Conservation (phyloP, 37 sponge, comb jelly and placozoan species). For the Cladorhizidae sp. region DNA sequence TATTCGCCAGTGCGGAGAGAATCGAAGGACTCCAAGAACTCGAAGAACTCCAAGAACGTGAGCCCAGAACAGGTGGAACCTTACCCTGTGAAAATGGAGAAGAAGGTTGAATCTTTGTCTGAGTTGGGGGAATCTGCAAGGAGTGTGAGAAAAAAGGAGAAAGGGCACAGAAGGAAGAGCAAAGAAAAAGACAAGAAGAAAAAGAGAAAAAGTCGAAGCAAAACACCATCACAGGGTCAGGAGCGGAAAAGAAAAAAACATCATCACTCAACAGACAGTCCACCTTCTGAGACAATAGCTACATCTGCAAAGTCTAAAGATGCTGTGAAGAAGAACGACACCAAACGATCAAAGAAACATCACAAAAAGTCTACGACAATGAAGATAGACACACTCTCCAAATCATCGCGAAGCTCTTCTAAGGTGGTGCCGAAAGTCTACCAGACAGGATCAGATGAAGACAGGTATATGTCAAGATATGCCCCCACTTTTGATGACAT, state of each 20-base stretch:
- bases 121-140: neutral
- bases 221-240: conserved; percentile 11
- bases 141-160: neutral
- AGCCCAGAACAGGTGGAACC: conserved; percentile 36
- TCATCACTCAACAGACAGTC: conserved; percentile 12
- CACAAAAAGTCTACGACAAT: neutral
- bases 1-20: conserved; percentile 14
- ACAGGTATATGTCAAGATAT: neutral
- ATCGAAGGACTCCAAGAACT: neutral
- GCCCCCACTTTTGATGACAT: conserved; percentile 41
- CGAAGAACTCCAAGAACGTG: conserved; percentile 14
- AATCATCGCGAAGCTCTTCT: neutral
- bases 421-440: conserved; percentile 20
- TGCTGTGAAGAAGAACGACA: neutral
- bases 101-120: neutral
- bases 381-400: neutral
- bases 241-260: conserved; percentile 23
- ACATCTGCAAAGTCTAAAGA: too few species aligned
- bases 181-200: conserved; percentile 25
- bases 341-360: conserved; percentile 2
- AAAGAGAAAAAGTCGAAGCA: conserved; percentile 15
- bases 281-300: too few species aligned
- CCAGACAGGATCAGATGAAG: conserved; percentile 11
- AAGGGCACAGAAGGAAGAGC: conserved; percentile 12
- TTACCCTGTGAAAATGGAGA: conserved; percentile 3